Evolutionary conservation across 2,888 invertebrate species (phyloP).

Genomic region (Drosophila cracens): DNA sequence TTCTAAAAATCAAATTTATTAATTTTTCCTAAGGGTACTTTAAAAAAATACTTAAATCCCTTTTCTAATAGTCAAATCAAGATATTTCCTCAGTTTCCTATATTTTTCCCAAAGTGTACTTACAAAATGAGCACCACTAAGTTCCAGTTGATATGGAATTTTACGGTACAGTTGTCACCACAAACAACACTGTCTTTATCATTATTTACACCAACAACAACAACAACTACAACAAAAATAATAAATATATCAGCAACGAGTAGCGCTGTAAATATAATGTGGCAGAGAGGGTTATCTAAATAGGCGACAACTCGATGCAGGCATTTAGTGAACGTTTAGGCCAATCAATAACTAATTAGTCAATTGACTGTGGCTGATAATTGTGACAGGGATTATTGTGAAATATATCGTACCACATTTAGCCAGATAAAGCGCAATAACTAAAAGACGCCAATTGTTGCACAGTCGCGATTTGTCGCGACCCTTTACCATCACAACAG

Average conservation of each 20-base stretch:
- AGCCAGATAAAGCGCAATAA: neutral
- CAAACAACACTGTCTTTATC: constrained; percentile 16
- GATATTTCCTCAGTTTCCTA: neutral
- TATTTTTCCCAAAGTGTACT: neutral
- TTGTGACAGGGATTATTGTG: constrained; percentile 50
- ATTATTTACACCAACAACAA: neutral
- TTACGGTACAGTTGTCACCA: constrained; percentile 38
- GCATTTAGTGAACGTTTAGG: constrained; percentile 43
- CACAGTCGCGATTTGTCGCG: constrained; percentile 58
- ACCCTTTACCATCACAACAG: constrained; percentile 66
- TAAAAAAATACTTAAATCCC: neutral
- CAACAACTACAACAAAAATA: neutral
- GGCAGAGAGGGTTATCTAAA: constrained; percentile 59
- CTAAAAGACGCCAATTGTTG: constrained; percentile 15
- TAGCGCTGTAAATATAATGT: constrained; percentile 39
- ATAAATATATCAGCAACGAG: neutral
- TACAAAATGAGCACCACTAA: neutral
- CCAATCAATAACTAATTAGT: constrained; percentile 76
- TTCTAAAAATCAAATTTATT: neutral
- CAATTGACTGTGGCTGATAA: constrained; percentile 61
- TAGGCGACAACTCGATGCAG: constrained; percentile 27
- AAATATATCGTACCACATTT: constrained; percentile 41
- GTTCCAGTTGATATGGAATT: constrained; percentile 8
- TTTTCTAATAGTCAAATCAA: neutral
- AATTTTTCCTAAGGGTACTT: neutral